phyloP scores from a whole-genome alignment of 2,113 vertebrate species.

The Baryphthengus martii region DNA sequence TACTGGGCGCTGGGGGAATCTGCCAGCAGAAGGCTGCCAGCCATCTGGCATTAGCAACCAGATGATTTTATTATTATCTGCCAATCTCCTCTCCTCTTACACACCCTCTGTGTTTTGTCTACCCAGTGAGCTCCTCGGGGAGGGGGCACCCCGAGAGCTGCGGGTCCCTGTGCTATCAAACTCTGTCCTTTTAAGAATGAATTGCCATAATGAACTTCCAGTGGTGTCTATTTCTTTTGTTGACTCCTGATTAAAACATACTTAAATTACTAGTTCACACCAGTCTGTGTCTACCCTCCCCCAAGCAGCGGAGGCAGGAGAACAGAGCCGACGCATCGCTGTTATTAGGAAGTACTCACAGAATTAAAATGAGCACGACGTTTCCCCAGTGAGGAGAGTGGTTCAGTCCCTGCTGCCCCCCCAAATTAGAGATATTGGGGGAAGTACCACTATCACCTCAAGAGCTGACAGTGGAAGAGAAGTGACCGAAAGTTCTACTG shows the following conservation, averaged over 20 bases:
- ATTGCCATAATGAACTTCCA: background rate
- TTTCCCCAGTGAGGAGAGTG: rapidly evolving
- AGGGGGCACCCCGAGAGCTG: background rate
- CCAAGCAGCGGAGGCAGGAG: background rate
- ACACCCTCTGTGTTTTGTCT: background rate
- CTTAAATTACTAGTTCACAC: background rate
- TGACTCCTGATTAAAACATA: background rate
- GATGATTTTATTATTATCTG: background rate
- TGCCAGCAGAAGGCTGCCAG: background rate
- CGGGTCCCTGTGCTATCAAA: background rate
- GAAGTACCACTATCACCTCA: background rate
- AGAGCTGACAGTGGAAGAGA: background rate
- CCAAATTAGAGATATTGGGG: background rate
- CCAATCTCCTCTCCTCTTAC: background rate
- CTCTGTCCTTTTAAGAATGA: background rate
- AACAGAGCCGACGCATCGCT: background rate
- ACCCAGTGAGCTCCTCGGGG: background rate
- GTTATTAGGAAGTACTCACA: background rate
- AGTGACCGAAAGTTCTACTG: background rate
- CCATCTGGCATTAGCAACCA: background rate
- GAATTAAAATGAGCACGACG: rapidly evolving
- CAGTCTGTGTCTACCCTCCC: rapidly evolving
- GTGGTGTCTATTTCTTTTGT: background rate
- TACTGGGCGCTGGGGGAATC: background rate
- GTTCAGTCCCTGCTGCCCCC: background rate